Base-by-base conservation (phyloP, 2,113 vertebrate genomes). In the Rhinopomastus cyanomelas region DNA sequence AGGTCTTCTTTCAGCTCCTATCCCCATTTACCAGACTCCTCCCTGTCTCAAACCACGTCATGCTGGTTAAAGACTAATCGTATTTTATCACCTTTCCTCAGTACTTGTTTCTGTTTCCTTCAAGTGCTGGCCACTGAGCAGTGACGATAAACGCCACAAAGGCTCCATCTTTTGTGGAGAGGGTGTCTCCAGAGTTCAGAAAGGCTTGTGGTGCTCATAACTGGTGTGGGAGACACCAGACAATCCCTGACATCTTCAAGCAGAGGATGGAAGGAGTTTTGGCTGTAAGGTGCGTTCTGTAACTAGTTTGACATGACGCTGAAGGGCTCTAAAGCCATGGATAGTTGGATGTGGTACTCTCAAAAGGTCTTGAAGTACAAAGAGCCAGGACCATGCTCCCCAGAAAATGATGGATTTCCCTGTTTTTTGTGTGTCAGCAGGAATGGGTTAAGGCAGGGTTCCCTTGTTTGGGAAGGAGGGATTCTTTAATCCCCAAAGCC, bases 401-500 rank as follows among this genome's bases (percentile, higher is more conserved):
- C 16, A 52, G 52, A 71, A 93, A 89, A 81, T 1, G 2, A 14
- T 59, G 67, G 0, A 25, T 81, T 89, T 25, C 30, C n/a, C 10
- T 57, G 15, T 55, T 11, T 7, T 0, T 73, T 29, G 9, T 93
- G n/a, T 75, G 61, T 29, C 80, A 49, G 80, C 29, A 60, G 73
- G 44, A 66, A 3, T 53, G 34, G 90, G 88, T 96, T 94, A 94
- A 95, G 21, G 57, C 49, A 95, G 65, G 39, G 88, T 91, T 93
- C 90, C 88, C 73, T 90, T 25, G 20, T 90, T 81, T 86, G 61
- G 80, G 61, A 91, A 83, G 8, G 26, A 68, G 36, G 20, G 7
- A 53, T 44, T 90, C 53, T 83, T 84, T 96, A 94, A 94, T 95
- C 88, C 23, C 16, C 57, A 81, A 84, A 94, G 53, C 88, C 72